Percentiles rank a stretch among this genome's conserved stretches.
phyloP scores from a whole-genome alignment of 2,797 vertebrate genomes.

The Poecilia wingei region DNA sequence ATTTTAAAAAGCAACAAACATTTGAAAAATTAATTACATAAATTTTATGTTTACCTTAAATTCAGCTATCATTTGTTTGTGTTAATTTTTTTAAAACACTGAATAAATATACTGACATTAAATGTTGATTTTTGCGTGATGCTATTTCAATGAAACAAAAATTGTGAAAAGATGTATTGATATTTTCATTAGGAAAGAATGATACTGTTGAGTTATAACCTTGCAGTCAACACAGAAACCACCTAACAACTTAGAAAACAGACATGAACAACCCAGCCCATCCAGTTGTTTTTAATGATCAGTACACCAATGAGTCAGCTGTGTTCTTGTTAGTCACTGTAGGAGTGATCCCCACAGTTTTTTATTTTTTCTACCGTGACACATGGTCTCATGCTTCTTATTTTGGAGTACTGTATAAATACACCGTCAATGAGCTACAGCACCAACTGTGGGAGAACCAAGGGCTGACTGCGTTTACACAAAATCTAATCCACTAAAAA shows the following conservation, averaged over 20 bases:
- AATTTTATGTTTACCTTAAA: not conserved
- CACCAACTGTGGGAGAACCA: constrained; percentile 76
- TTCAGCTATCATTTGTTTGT: not conserved
- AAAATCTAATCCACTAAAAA: constrained; percentile 25
- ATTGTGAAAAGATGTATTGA: not conserved
- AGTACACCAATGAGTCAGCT: not conserved
- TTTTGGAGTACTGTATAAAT: constrained; percentile 81
- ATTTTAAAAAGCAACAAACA: not conserved
- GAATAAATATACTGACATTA: not conserved
- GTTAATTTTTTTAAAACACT: not conserved
- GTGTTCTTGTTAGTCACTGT: constrained; percentile 16
- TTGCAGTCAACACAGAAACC: constrained; percentile 10
- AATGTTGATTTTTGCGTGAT: not conserved
- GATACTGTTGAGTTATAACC: not conserved
- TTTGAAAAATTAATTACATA: not conserved
- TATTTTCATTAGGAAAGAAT: not conserved
- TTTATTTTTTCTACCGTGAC: constrained; percentile 48
- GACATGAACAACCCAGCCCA: not conserved
- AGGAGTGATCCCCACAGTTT: constrained; percentile 38
- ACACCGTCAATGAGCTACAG: constrained; percentile 79
- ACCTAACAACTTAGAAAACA: not conserved
- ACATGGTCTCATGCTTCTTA: constrained; percentile 69
- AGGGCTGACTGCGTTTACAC: constrained; percentile 19
- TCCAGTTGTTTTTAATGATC: not conserved
- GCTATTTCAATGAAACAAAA: not conserved